phyloP scores from a whole-genome alignment of 1,140 invertebrate species.

The Drosophila teissieri region DNA sequence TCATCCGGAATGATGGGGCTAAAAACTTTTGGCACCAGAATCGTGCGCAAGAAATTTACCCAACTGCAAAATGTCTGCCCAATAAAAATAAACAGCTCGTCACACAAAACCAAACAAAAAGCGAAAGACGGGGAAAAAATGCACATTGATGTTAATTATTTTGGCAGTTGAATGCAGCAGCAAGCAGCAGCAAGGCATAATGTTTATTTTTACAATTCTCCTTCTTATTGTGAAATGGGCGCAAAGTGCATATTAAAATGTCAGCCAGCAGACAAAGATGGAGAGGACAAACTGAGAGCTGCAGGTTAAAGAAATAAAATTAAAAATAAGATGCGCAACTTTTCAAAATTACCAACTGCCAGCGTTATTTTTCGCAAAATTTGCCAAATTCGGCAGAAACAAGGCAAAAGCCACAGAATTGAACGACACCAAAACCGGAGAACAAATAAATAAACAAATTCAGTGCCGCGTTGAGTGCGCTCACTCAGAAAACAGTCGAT shows the following conservation, averaged over 20 bases:
- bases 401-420: constrained; percentile 12
- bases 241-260: constrained; percentile 76
- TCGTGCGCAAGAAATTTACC: constrained; percentile 20
- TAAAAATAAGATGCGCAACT: constrained; percentile 17
- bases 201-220: constrained; percentile 64
- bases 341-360: constrained; percentile 47
- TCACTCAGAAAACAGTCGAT: constrained; percentile 18
- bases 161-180: constrained; percentile 49
- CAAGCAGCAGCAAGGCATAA: constrained; percentile 30
- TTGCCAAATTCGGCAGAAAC: constrained; percentile 58
- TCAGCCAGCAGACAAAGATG: constrained; percentile 49
- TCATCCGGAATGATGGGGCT: constrained; percentile 28
- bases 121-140: constrained; percentile 26
- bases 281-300: constrained; percentile 17
- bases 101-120: constrained; percentile 9
- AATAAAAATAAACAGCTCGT: constrained; percentile 49
- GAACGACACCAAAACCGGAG: constrained; percentile 38
- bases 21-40: constrained; percentile 36
- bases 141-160: constrained; percentile 68
- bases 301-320: constrained; percentile 39
- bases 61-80: constrained; percentile 26
- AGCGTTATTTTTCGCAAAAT: constrained; percentile 51
- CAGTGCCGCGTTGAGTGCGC: constrained; percentile 39
- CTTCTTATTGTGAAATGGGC: constrained; percentile 56
- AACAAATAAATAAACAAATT: constrained; percentile 74